Percentiles rank a stretch among this genome's conserved stretches.
Evolutionary conservation across 2,797 vertebrate species (phyloP).

Genomic region (Chiloscyllium punctatum): DNA sequence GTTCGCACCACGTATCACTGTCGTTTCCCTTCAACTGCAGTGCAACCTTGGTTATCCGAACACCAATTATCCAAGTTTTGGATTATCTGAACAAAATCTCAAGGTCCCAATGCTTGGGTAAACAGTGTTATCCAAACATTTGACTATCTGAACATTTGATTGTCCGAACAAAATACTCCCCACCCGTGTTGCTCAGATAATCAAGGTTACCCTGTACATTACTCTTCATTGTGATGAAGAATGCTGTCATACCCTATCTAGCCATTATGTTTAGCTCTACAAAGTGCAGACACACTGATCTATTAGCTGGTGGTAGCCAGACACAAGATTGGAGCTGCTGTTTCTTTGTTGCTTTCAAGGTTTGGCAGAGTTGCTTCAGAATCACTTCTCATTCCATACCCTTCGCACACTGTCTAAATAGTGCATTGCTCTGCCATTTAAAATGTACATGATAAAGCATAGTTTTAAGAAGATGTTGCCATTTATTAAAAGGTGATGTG

Average conservation of each 20-base stretch:
- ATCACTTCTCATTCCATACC: not conserved
- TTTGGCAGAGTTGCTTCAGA: not conserved
- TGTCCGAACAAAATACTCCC: too few species aligned
- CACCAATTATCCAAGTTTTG: too few species aligned
- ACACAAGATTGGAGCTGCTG: not conserved
- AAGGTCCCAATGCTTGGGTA: too few species aligned
- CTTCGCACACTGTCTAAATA: not conserved
- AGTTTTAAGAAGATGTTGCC: not conserved
- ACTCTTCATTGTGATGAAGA: too few species aligned
- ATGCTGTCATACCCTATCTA: not conserved
- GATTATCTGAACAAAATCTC: too few species aligned
- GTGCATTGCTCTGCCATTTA: not conserved
- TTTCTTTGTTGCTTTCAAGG: not conserved
- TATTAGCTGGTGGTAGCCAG: not conserved
- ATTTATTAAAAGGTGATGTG: not conserved
- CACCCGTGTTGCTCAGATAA: too few species aligned
- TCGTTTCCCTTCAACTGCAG: too few species aligned
- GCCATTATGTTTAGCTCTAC: not conserved
- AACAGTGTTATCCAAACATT: too few species aligned
- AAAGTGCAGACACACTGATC: not conserved
- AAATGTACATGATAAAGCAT: not conserved
- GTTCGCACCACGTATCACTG: too few species aligned
- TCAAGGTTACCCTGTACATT: too few species aligned
- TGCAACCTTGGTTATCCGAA: too few species aligned
- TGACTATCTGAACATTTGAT: too few species aligned